These are phyloP conservation scores for Athalia rosae DNA, from an alignment of 2,888 invertebrate genomes.

Conservation along the genomic window DNA sequence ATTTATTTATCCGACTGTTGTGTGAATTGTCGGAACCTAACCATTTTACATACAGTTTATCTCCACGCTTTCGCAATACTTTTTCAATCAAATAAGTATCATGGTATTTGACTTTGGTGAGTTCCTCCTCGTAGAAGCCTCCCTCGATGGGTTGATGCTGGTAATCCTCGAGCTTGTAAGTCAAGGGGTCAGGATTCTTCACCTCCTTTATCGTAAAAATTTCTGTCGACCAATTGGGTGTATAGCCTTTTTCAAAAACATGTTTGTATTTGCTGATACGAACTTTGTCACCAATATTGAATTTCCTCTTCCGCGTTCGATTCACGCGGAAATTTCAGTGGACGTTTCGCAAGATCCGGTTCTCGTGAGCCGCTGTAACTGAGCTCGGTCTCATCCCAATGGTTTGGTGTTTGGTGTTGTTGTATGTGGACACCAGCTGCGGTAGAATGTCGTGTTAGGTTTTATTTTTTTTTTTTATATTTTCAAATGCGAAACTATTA, in stretches of 20 bases:
- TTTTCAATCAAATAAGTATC: slow-evolving; percentile 52
- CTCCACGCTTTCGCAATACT: slow-evolving; percentile 25
- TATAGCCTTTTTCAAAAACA: background rate
- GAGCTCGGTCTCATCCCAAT: no score
- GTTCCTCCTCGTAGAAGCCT: slow-evolving; percentile 63
- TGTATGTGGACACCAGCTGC: no score
- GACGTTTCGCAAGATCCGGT: background rate
- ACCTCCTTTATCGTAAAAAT: background rate
- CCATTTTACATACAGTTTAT: slow-evolving; percentile 23
- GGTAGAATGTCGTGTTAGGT: no score
- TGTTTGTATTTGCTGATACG: no score
- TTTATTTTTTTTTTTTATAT: no score
- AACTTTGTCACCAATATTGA: no score
- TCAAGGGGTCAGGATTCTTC: slow-evolving; percentile 54
- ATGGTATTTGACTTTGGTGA: slow-evolving; percentile 61
- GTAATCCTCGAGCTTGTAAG: slow-evolving; percentile 58
- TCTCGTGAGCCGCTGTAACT: no score
- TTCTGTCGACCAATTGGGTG: background rate
- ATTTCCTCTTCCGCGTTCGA: background rate
- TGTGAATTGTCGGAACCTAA: slow-evolving; percentile 36
- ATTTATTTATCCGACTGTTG: no score
- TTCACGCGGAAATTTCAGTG: background rate
- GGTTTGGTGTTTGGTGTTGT: no score
- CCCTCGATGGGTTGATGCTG: slow-evolving; percentile 60
- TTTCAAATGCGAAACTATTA: no score